Evolutionary conservation across 1,140 invertebrate species (phyloP).

Genomic region (Asbolus verrucosus): DNA sequence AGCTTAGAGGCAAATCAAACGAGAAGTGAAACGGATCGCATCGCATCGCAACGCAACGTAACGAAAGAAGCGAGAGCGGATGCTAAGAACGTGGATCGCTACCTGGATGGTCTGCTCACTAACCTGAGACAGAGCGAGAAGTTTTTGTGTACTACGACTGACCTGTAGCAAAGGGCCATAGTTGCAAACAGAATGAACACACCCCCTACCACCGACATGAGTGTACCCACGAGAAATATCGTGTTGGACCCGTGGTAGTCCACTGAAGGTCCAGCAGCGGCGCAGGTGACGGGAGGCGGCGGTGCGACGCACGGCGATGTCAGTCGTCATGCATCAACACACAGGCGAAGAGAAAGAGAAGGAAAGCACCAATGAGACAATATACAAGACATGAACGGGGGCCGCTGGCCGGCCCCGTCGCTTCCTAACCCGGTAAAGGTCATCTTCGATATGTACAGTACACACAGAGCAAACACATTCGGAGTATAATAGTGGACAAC

Average conservation of each 20-base stretch:
- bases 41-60: slow-evolving; percentile 45
- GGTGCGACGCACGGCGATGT: slow-evolving; percentile 44
- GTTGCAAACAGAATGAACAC: slow-evolving; percentile 98
- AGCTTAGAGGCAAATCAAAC: slow-evolving; percentile 52
- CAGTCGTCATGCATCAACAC: slow-evolving; percentile 55
- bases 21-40: slow-evolving; percentile 30
- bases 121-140: slow-evolving; percentile 97
- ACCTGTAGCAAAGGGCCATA: slow-evolving; percentile 99
- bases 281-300: slow-evolving; percentile 52
- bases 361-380: slow-evolving; percentile 65
- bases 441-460: slow-evolving; percentile 49
- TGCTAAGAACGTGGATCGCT: slow-evolving; percentile 63
- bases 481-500: slow-evolving; percentile 41
- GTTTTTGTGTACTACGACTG: slow-evolving; percentile 98
- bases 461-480: slow-evolving; percentile 49
- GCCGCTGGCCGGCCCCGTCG: not conserved
- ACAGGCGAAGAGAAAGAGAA: slow-evolving; percentile 60
- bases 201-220: slow-evolving; percentile 98
- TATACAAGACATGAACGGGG: slow-evolving; percentile 38
- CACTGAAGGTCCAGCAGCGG: slow-evolving; percentile 71
- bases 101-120: slow-evolving; percentile 73
- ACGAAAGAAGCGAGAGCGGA: slow-evolving; percentile 59
- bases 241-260: slow-evolving; percentile 95
- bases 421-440: slow-evolving; percentile 1
- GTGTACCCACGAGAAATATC: slow-evolving; percentile 95